Evolutionary conservation across 30 jellyfish, hydroid and myxozoan genomes (phyloP).

Genomic region (Aurelia coerulea): DNA sequence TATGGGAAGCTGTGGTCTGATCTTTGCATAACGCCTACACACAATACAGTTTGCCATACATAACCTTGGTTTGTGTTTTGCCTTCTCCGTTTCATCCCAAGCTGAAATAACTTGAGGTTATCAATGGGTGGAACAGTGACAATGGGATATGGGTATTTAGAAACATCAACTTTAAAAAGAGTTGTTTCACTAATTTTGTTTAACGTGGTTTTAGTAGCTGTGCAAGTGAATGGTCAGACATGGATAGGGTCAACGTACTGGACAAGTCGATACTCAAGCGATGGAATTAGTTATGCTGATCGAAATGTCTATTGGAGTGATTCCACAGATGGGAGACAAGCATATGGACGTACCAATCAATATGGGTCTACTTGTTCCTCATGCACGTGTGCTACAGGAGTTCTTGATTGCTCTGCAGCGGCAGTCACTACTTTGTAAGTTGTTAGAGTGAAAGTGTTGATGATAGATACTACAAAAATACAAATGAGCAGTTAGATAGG

Average conservation of each 20-base stretch:
- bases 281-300: constrained; percentile 41
- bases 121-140: no score
- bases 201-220: no score
- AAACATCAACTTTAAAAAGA: no score
- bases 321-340: constrained; percentile 29
- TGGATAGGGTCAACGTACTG: constrained; percentile 61
- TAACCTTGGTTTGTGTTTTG: no score
- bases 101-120: no score
- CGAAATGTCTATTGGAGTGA: constrained; percentile 36
- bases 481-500: no score
- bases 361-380: constrained; percentile 40
- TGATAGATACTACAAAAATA: not conserved
- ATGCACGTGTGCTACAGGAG: constrained; percentile 28
- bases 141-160: no score
- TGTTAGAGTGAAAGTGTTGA: not conserved
- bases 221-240: not conserved
- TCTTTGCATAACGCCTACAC: no score
- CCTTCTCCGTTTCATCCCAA: no score
- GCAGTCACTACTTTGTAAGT: constrained; percentile 31
- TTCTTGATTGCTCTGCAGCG: constrained; percentile 46
- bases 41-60: no score
- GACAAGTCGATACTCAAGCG: constrained; percentile 47
- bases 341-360: constrained; percentile 26
- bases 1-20: no score
- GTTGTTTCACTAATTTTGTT: no score